Base-by-base conservation (phyloP, 2,113 vertebrate genomes). In the Irena cyanogastra region DNA sequence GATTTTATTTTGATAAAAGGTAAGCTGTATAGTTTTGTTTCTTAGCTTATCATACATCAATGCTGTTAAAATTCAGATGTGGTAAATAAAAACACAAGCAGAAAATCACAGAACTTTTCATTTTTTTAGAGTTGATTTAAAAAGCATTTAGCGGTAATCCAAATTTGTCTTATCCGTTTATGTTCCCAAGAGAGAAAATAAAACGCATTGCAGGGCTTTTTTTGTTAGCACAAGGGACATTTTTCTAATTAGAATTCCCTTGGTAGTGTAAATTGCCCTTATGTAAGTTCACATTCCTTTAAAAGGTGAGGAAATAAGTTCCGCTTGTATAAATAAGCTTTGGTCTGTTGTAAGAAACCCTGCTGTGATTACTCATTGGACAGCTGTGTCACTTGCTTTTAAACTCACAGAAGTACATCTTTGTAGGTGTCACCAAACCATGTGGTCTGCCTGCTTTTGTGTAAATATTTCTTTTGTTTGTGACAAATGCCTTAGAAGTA, bases 261-360 rank as follows among this genome's bases (percentile, higher is more conserved):
- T 97, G 97, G 96, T 96, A 96, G 93, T 90, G 97, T 98, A 97
- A 98, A 98, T 98, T 98, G 97, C 97, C 97, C 95, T 97, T 97
- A 77, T 97, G 91, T 96, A 97, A 96, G 94, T 97, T 97, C 95
- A 94, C 97, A 98, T 98, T 98, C 98, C 97, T 98, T 97, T 95
- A 96, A 97, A 96, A 97, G 97, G 97, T 97, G 97, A 98, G 98
- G 98, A 98, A 98, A 98, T 98, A 97, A 97, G 97, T 97, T 97
- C 98, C 97, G 98, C 97, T 98, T 98, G 98, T 98, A 96, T 98
- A 98, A 98, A 98, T 98, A 98, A 98, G 96, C 95, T 78, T 91
- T 82, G 72, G 93, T 94, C 69, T 97, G 96, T 96, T 98, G 91
- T 98, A 96, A 97, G 98, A 92, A 97, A 84, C 96, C 98, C 97